Conservation (phyloP, 1,140 invertebrate genomes). For the Polyergus mexicanus region DNA sequence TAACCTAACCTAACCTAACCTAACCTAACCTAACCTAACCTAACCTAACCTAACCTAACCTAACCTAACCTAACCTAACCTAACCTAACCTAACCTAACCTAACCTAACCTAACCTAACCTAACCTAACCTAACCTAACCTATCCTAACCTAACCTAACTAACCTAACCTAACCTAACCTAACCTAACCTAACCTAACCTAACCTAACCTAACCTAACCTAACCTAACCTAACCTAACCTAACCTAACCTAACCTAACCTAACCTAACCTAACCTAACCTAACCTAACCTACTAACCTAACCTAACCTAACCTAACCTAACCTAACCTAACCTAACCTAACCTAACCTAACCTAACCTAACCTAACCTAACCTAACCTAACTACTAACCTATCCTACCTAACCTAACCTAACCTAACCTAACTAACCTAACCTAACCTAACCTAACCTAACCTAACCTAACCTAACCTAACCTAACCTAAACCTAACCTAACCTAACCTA, state of each 20-base stretch:
- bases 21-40: slow-evolving; percentile 66
- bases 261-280: no score
- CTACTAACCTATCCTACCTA: no score
- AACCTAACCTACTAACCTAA: not conserved
- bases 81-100: slow-evolving; percentile 57
- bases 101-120: slow-evolving; percentile 57
- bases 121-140: slow-evolving; percentile 30
- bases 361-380: slow-evolving; percentile 31
- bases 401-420: slow-evolving; percentile 38
- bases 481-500: slow-evolving; percentile 15
- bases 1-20: slow-evolving; percentile 57
- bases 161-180: slow-evolving; percentile 21
- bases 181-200: slow-evolving; percentile 25
- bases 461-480: slow-evolving; percentile 23
- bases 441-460: slow-evolving; percentile 28
- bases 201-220: slow-evolving; percentile 27
- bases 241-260: slow-evolving; percentile 32
- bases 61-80: slow-evolving; percentile 60
- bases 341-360: slow-evolving; percentile 21
- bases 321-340: slow-evolving; percentile 4
- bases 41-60: slow-evolving; percentile 66
- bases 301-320: slow-evolving; percentile 44
- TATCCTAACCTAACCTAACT: slow-evolving; percentile 26
- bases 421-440: slow-evolving; percentile 15
- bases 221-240: slow-evolving; percentile 31